Base-by-base conservation (phyloP, 2,797 vertebrate genomes). In the Pangasius krempfi region DNA sequence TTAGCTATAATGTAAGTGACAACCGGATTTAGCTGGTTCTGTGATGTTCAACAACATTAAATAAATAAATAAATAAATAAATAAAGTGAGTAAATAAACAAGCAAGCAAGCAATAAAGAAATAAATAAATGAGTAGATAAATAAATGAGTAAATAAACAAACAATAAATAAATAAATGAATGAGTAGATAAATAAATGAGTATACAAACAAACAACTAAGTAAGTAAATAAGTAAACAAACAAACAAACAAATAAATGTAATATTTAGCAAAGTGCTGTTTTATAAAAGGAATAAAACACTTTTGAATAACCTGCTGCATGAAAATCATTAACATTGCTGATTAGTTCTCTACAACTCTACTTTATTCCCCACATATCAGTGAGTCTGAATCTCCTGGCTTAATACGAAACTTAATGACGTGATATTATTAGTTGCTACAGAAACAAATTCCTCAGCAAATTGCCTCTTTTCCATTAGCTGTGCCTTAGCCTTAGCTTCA, bases 391-490 rank as follows among this genome's bases (percentile, higher is more conserved):
- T 83, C 58, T 64, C 58, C 22, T n/a, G 68, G 52, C 52, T 86
- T 72, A 73, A 85, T 81, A 81, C 40, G 33, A 56, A 40, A 25
- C 56, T 40, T 81, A 81, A 81, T 81, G 56, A 22, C 79, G 8
- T 82, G 54, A 62, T 82, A 44, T 82, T 82, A 82, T 44, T 27
- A 62, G 33, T 10, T n/a, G 37, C 56, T n/a, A 58, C 37, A 83
- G 40, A 64, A 83, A 64, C 80, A 62, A 83, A 83, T n/a, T 44
- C 58, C 56, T 82, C 56, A 62, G 80, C 80, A 82, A 62, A 82
- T 40, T 82, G 79, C 37, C 25, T 62, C 22, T 83, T 66, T 66
- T 18, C 40, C 40, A n/a, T 83, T 50, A 9, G 37, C 33, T 4
- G 54, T 16, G 44, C 75, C 27, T 54, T 54, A 54, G 78, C 30